Evolutionary conservation across 2,113 vertebrate species (phyloP).

Genomic region (Copsychus sechellarum): DNA sequence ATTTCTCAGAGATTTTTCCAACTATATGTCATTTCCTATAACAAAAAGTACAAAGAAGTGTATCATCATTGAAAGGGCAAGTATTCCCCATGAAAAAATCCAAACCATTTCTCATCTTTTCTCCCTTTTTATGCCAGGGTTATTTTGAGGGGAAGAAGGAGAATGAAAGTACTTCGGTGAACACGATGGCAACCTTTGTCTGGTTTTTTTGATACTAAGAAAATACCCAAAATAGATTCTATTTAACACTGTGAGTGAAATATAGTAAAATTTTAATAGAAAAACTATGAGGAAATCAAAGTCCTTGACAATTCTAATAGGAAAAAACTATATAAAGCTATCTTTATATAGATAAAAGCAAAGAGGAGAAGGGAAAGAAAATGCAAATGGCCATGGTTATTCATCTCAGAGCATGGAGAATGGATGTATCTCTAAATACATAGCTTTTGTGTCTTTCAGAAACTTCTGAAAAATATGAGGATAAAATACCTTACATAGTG

Average conservation of each 20-base stretch:
- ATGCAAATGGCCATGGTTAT: background rate
- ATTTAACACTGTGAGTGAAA: constrained; percentile 15
- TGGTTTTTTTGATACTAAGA: background rate
- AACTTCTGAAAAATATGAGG: background rate
- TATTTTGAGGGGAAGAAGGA: constrained; percentile 33
- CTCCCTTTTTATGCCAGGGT: constrained; percentile 10
- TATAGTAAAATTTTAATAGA: constrained; percentile 24
- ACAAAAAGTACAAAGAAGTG: constrained; percentile 45
- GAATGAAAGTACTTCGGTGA: constrained; percentile 30
- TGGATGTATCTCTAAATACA: background rate
- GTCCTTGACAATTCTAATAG: background rate
- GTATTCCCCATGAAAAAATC: constrained; percentile 39
- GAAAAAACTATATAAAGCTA: background rate
- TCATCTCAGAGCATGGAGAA: background rate
- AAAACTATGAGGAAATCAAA: constrained; percentile 23
- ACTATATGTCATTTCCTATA: constrained; percentile 32
- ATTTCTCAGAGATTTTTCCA: constrained; percentile 43
- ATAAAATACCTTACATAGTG: background rate
- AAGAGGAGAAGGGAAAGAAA: background rate
- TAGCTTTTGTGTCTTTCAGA: background rate
- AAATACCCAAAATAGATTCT: background rate
- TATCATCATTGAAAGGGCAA: constrained; percentile 38
- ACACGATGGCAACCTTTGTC: constrained; percentile 15
- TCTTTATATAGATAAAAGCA: background rate
- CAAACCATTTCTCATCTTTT: constrained; percentile 31